Base-by-base conservation (phyloP, 2,888 invertebrate genomes). In the Watsonalla cultraria region DNA sequence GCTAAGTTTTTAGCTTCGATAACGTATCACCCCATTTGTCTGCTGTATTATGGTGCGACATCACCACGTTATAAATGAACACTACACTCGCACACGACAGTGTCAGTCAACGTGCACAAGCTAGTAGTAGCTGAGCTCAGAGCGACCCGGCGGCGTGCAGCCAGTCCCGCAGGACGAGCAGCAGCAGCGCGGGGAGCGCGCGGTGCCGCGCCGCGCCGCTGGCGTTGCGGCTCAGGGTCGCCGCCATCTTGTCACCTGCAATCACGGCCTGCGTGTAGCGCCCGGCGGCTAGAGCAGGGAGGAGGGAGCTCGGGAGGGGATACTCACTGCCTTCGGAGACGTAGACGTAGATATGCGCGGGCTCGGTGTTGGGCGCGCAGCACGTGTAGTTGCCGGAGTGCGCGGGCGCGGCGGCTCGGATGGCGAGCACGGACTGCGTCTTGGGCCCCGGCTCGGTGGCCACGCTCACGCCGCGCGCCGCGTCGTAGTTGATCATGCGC, bases 361-460 rank as follows among this genome's bases (percentile, higher is more conserved):
- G 94, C 90, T 96, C 96, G 62, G 97, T 96, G 91, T 96, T 96
- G 82, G 96, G 95, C 72, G 97, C 96, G 83, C 95, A 95, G 92
- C 97, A 97, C 62, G 96, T 96, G 90, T 97, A 97, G 92, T 97
- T 97, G 77, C 97, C 97, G 70, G 96, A 96, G 92, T 97, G 97
- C 56, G 93, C 92, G 77, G 96, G 95, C 78, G 94, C 94, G 64
- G 97, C 97, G 78, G 95, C 93, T 74, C 94, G 93, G 84, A 97
- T 96, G 77, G 94, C 94, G 67, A 97, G 94, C 70, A 96, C 94
- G 75, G 96, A 96, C 89, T 96, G 96, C 64, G 97, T 97, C 80
- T 94, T 93, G 76, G 95, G 93, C 62, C 96, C 96, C 63, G 96
- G 96, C 84, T 95, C 95, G 64, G 96, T 97, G 81, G 94, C 93